Evolutionary conservation across 1,140 invertebrate genomes (phyloP), one percentile per base, ranked within the genome.

Genomic region (Magallana gigas): DNA sequence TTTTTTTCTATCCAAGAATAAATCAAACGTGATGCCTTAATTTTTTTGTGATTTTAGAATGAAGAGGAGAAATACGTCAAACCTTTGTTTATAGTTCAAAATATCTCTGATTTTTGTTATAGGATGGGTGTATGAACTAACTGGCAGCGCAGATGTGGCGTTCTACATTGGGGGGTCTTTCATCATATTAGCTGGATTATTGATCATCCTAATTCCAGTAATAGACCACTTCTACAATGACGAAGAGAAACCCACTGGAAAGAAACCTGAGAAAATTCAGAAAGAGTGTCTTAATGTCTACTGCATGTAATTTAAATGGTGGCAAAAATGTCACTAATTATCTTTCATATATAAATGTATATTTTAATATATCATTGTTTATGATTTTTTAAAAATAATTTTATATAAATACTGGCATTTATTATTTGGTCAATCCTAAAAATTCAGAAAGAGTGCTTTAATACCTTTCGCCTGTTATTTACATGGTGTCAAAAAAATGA

Each of bases 71-170:
- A 48, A 48, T 48, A 48, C 0, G 36, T 48, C 36, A 48, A 5
- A 48, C 3, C 36, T 48, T 48, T 48, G 36, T 48, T 48, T 48
- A 48, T 48, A 0, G 36, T 48, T 48, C 36, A 48, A 48, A 48
- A 48, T 48, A 48, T 48, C 36, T 48, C 36, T 48, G 1, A 48
- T 4, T 85, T 57, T 71, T 2, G 8, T 12, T 57, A 68, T 12
- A 86, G 85, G 68, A 80, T 86, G 85, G 85, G 85, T 86, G 18
- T 86, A 76, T 86, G 85, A 86, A 58, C 5, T 12, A 23, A 80
- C 85, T 16, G 85, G 85, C 8, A 76, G 71, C 58, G 11, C 71
- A 14, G 85, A 86, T 14, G 36, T 86, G 6, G 85, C 71, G 12
- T 86, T 86, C 57, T 86, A 86, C 68, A 36, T 86, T 59, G 85